These are phyloP conservation scores for Amphimedon queenslandica DNA, from an alignment of 37 sponge, comb jelly and placozoan species.

Conservation along the genomic window DNA sequence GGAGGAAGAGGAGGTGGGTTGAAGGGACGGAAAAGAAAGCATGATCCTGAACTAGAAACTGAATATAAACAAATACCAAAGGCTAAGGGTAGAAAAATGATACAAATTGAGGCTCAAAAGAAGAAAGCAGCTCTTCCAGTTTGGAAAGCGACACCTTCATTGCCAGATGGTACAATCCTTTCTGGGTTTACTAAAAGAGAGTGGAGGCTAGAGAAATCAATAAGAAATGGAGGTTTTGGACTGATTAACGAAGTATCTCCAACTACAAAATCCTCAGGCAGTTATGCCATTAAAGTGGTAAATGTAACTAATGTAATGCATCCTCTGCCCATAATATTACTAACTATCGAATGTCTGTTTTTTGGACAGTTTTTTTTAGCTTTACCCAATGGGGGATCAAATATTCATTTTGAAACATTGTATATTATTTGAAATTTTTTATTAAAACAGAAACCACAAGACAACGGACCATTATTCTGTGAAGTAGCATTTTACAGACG, in stretches of 20 bases:
- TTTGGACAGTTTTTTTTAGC: too few relatives aligned
- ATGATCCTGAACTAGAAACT: too few relatives aligned
- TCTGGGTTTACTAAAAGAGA: constrained; percentile 41
- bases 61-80: too few relatives aligned
- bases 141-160: constrained; percentile 58
- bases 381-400: too few relatives aligned
- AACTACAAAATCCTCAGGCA: not conserved
- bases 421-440: too few relatives aligned
- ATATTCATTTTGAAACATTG: too few relatives aligned
- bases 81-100: too few relatives aligned
- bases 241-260: constrained; percentile 65
- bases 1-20: too few relatives aligned
- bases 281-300: constrained; percentile 84
- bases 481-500: constrained; percentile 84
- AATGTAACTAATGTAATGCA: too few relatives aligned
- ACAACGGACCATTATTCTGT: constrained; percentile 91
- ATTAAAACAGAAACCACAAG: constrained; percentile 84
- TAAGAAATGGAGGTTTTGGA: constrained; percentile 90
- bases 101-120: not conserved
- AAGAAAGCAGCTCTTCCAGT: not conserved
- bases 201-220: constrained; percentile 56
- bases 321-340: too few relatives aligned
- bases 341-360: too few relatives aligned
- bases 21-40: too few relatives aligned
- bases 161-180: constrained; percentile 66